phyloP scores from a whole-genome alignment of 2,113 vertebrate genomes.

The Antechinus flavipes region DNA sequence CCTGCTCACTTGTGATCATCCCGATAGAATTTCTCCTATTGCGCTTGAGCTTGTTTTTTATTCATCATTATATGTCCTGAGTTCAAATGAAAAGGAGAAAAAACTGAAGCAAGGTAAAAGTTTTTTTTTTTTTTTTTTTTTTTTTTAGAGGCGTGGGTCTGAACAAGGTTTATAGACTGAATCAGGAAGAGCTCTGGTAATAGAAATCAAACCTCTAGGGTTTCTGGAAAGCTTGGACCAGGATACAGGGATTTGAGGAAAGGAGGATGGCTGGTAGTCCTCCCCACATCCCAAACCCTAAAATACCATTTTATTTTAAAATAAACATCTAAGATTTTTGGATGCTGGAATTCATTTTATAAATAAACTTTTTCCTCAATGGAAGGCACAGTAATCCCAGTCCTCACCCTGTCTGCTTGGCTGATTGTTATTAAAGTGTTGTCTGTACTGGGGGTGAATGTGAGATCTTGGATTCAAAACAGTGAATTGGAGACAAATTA shows the following conservation, averaged over 20 bases:
- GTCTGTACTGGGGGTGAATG: background rate
- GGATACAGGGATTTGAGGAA: constrained; percentile 6
- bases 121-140: background rate
- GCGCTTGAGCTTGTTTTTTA: background rate
- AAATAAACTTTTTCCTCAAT: background rate
- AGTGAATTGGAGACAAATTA: background rate
- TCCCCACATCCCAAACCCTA: background rate
- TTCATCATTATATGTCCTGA: background rate
- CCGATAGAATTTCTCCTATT: constrained; percentile 16
- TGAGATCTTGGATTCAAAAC: background rate
- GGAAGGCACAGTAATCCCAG: background rate
- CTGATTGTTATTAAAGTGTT: background rate
- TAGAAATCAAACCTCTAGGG: background rate
- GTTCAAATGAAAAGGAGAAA: background rate
- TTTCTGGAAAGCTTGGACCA: constrained; percentile 15
- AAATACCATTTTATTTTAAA: constrained; percentile 5
- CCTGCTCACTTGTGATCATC: background rate
- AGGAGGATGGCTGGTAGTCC: background rate
- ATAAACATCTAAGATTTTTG: background rate
- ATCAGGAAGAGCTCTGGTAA: constrained; percentile 40
- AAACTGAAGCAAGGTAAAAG: constrained; percentile 18
- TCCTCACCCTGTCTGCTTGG: background rate
- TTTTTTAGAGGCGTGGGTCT: background rate
- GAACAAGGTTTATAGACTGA: constrained; percentile 20
- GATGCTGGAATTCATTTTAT: background rate